These are phyloP conservation scores for Malaclemys terrapin DNA, from an alignment of 2,113 vertebrate genomes.

Conservation along the genomic window DNA sequence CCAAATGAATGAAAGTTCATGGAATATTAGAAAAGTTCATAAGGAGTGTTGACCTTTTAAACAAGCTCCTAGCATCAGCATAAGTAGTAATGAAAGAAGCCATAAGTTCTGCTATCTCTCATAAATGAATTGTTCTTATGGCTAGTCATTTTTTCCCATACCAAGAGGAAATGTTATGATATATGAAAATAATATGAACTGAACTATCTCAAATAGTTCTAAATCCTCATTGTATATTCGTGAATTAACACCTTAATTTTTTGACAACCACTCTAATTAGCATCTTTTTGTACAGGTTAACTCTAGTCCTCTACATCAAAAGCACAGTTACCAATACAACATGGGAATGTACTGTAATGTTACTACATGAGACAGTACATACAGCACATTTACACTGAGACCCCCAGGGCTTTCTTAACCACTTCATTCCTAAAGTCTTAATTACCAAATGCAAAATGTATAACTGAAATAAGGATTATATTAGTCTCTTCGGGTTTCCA, in stretches of 20 bases:
- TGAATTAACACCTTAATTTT: neutral
- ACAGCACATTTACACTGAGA: neutral
- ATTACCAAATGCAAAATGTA: neutral
- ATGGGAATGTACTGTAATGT: neutral
- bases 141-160: neutral
- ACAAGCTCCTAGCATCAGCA: neutral
- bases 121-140: slow-evolving; percentile 4
- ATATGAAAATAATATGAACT: too few species aligned
- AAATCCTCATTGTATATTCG: neutral
- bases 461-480: neutral
- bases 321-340: neutral
- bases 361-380: neutral
- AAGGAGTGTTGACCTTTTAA: slow-evolving; percentile 1
- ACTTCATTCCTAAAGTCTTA: neutral
- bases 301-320: neutral
- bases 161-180: neutral
- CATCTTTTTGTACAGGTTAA: neutral
- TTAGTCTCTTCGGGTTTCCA: neutral
- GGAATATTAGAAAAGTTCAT: slow-evolving; percentile 10
- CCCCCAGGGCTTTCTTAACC: neutral
- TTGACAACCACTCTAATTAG: neutral
- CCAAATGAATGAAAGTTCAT: neutral
- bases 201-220: neutral
- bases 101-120: neutral
- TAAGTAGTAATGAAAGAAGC: slow-evolving; percentile 16